These are phyloP conservation scores for Orthonyx spaldingii DNA, from an alignment of 2,113 vertebrate species.

Conservation along the genomic window DNA sequence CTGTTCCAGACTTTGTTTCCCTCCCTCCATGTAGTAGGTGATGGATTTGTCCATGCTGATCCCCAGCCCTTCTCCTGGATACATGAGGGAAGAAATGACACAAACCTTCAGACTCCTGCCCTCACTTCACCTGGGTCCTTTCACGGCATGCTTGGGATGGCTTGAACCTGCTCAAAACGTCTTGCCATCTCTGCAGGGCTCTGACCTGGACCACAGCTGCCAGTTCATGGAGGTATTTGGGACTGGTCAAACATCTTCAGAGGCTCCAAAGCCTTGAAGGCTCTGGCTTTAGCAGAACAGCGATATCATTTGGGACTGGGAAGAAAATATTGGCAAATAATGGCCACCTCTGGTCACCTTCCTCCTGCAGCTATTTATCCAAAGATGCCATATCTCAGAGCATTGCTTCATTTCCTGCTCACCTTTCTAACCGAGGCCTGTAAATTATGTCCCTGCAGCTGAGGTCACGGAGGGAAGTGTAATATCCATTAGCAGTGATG, in stretches of 20 bases:
- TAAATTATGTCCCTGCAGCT: background rate
- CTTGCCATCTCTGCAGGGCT: background rate
- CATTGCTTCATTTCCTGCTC: slow-evolving; percentile 48
- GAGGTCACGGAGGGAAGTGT: background rate
- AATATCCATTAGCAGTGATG: background rate
- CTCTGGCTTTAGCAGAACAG: background rate
- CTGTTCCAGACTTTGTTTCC: background rate
- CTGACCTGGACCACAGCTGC: background rate
- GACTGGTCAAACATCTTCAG: background rate
- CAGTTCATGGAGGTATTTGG: background rate
- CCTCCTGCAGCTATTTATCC: background rate
- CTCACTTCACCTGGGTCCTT: background rate
- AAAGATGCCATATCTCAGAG: background rate
- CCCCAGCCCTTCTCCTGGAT: background rate
- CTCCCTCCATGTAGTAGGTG: background rate
- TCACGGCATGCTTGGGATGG: background rate
- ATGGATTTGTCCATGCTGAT: background rate
- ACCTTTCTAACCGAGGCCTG: background rate
- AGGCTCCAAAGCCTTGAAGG: background rate
- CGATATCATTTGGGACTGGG: background rate
- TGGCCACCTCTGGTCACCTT: background rate
- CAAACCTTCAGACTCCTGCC: background rate
- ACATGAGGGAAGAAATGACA: background rate
- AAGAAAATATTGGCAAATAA: slow-evolving; percentile 30
- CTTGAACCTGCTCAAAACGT: background rate